Percentiles rank a stretch among this genome's conserved stretches.
Evolutionary conservation across 2,797 vertebrate genomes (phyloP).

Genomic region (Lagocephalus sceleratus): DNA sequence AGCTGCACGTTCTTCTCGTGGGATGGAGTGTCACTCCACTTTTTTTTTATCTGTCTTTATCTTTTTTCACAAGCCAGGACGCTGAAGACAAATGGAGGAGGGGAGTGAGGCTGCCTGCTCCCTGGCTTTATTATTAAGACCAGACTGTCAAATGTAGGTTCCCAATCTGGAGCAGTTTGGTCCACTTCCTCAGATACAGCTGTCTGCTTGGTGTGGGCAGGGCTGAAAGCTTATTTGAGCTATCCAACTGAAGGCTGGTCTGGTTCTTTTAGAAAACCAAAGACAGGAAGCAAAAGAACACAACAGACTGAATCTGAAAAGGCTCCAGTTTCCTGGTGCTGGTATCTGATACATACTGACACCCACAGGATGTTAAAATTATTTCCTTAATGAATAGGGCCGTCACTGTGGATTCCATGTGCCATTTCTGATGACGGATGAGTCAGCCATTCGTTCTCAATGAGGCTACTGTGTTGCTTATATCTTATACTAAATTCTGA

Average conservation of each 20-base stretch:
- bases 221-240: too few relatives aligned
- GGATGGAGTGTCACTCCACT: conserved; percentile 55
- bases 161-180: not conserved
- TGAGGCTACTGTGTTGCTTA: not conserved
- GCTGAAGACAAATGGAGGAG: conserved; percentile 44
- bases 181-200: too few relatives aligned
- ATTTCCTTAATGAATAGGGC: not conserved
- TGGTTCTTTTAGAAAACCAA: too few relatives aligned
- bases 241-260: too few relatives aligned
- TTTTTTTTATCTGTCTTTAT: conserved; percentile 54
- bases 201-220: too few relatives aligned
- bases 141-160: conserved; percentile 28
- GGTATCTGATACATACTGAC: not conserved
- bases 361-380: not conserved
- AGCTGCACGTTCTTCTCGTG: conserved; percentile 57
- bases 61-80: conserved; percentile 43
- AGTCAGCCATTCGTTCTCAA: not conserved
- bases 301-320: too few relatives aligned
- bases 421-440: not conserved
- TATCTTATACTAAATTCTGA: too few relatives aligned
- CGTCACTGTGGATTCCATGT: not conserved
- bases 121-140: conserved; percentile 20
- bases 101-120: conserved; percentile 33
- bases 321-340: too few relatives aligned
- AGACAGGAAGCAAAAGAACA: too few relatives aligned